Percentiles rank a stretch among this genome's conserved stretches.
Evolutionary conservation across 2,888 invertebrate species (phyloP).

Genomic region (Hypolimnas misippus): DNA sequence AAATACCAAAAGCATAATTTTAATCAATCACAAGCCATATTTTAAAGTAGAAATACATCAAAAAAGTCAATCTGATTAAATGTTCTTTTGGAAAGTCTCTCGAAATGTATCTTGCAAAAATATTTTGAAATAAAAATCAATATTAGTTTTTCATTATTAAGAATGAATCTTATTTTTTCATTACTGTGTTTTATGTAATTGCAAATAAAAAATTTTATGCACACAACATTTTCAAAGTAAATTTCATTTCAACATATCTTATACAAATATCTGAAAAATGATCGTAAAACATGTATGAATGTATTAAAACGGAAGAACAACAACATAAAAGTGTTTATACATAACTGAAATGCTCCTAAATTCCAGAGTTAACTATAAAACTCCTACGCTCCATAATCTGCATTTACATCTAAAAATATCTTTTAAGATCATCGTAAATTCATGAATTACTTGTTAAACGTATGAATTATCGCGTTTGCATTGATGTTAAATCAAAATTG

Average conservation of each 20-base stretch:
- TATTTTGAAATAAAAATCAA: no score
- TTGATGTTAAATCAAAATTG: not conserved
- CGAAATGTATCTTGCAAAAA: no score
- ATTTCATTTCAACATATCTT: not conserved
- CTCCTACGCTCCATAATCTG: constrained; percentile 37
- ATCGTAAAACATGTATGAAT: constrained; percentile 2
- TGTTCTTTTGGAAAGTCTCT: no score
- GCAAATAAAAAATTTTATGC: no score
- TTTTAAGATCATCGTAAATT: constrained; percentile 28
- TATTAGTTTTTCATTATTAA: no score
- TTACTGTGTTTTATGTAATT: no score
- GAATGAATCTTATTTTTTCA: no score
- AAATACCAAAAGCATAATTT: no score
- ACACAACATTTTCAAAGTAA: not conserved
- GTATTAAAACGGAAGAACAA: constrained; percentile 16
- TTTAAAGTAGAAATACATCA: no score
- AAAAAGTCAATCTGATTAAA: no score
- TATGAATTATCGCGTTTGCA: constrained; percentile 25
- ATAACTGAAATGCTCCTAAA: constrained; percentile 27
- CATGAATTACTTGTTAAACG: constrained; percentile 27
- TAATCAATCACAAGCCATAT: no score
- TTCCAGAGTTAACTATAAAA: constrained; percentile 41
- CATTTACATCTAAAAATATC: constrained; percentile 26
- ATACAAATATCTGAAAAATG: not conserved
- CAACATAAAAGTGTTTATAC: constrained; percentile 31